phyloP scores from a whole-genome alignment of 53 echinoderm and acorn worm genomes.

The Luidia sarsii region DNA sequence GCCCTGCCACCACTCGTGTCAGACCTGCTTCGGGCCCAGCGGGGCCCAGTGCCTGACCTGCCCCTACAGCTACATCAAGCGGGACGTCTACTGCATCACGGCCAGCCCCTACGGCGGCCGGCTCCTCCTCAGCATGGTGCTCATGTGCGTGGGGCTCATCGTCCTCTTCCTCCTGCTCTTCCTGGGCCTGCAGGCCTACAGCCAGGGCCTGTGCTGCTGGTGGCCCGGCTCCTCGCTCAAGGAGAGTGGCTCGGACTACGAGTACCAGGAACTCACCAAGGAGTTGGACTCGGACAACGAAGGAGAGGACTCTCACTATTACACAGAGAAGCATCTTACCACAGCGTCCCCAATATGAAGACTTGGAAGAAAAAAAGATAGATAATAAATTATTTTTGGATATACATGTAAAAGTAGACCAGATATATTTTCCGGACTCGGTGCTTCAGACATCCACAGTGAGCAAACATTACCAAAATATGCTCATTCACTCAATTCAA shows the following conservation, averaged over 20 bases:
- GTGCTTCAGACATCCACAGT: no score
- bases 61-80: constrained; percentile 63
- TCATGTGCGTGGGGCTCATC: constrained; percentile 24
- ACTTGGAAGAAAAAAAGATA: no score
- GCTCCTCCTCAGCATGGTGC: constrained; percentile 25
- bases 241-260: constrained; percentile 25
- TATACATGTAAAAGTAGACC: no score
- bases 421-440: no score
- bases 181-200: constrained; percentile 40
- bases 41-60: constrained; percentile 77
- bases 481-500: no score
- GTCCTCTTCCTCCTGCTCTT: constrained; percentile 39
- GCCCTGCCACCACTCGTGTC: constrained; percentile 72
- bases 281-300: constrained; percentile 10
- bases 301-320: not conserved
- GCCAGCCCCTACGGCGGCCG: not conserved
- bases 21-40: constrained; percentile 69
- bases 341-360: constrained; percentile 10
- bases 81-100: constrained; percentile 71
- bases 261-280: constrained; percentile 51
- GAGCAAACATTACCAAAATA: no score
- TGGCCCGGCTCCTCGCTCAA: not conserved
- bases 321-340: constrained; percentile 12
- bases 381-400: no score
- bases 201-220: constrained; percentile 54